A percentile compares a stretch with the other conserved stretches of the same genome.
Evolutionary conservation across 2,113 vertebrate genomes (phyloP).

Genomic region (Sclerurus mexicanus): DNA sequence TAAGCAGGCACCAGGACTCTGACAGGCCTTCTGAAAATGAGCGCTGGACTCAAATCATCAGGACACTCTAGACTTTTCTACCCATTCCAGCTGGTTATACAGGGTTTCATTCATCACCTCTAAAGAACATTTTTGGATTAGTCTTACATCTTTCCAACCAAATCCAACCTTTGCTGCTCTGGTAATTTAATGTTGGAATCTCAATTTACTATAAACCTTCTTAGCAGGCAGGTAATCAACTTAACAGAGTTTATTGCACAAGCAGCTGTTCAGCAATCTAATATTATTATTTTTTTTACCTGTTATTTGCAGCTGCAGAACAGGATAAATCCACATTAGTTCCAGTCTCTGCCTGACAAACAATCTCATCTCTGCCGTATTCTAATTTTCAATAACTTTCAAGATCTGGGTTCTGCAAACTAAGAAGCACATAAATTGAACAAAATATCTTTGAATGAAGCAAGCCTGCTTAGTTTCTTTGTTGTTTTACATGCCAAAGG

Average conservation of each 20-base stretch:
- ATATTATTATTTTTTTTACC: slow-evolving; percentile 50
- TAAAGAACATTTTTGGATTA: neutral
- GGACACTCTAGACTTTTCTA: neutral
- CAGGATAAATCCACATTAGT: slow-evolving; percentile 50
- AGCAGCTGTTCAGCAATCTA: slow-evolving; percentile 60
- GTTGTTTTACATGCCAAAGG: neutral
- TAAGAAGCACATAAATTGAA: neutral
- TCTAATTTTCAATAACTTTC: slow-evolving; percentile 28
- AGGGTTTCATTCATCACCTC: slow-evolving; percentile 19
- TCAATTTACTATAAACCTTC: slow-evolving; percentile 59
- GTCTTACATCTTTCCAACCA: slow-evolving; percentile 2
- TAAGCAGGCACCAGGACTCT: neutral
- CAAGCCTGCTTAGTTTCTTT: neutral
- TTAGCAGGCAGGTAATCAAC: slow-evolving; percentile 68
- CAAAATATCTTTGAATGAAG: neutral
- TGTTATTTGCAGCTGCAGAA: slow-evolving; percentile 56
- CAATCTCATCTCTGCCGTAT: slow-evolving; percentile 12
- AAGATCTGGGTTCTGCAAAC: neutral
- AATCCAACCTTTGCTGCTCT: slow-evolving; percentile 31
- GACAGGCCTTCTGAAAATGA: neutral
- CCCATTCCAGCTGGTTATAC: neutral
- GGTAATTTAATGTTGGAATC: slow-evolving; percentile 56
- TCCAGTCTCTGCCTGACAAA: slow-evolving; percentile 35
- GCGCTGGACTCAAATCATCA: neutral
- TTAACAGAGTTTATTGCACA: slow-evolving; percentile 57